These are phyloP conservation scores for Vimba vimba DNA, from an alignment of 2,113 vertebrate genomes.

Conservation along the genomic window DNA sequence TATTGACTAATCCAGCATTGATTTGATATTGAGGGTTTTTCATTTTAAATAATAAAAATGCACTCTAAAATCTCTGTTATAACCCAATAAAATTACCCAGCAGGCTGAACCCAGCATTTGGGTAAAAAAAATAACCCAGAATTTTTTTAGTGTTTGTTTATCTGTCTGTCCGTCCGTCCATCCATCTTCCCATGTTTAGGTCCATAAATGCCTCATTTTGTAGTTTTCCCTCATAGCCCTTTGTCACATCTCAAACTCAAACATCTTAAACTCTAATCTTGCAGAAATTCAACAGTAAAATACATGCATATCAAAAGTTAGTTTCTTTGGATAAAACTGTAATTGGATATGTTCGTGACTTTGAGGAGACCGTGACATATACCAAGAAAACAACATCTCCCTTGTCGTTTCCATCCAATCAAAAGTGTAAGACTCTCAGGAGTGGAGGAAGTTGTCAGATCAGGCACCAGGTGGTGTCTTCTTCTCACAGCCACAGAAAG, in stretches of 20 bases:
- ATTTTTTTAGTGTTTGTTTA: no score
- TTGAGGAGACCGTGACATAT: background rate
- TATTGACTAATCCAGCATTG: no score
- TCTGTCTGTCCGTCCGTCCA: no score
- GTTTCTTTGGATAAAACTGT: background rate
- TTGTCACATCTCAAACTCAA: background rate
- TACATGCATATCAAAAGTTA: background rate
- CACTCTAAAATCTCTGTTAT: no score
- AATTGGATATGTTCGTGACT: background rate
- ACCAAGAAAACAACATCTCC: slow-evolving; percentile 11
- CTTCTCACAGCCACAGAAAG: slow-evolving; percentile 1
- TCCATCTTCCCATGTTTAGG: background rate
- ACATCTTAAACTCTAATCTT: background rate
- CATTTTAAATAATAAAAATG: no score
- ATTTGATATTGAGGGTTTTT: no score
- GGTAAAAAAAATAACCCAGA: no score
- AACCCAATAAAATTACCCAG: no score
- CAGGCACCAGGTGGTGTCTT: slow-evolving; percentile 40
- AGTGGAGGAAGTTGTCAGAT: slow-evolving; percentile 30
- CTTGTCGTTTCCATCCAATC: slow-evolving; percentile 24
- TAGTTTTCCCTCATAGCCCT: background rate
- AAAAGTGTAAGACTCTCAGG: slow-evolving; percentile 12
- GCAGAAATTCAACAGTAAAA: background rate
- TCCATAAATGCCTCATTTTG: background rate
- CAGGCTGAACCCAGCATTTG: no score